Conservation (phyloP, 2,113 vertebrate genomes). For the Thamnaconus septentrionalis region DNA sequence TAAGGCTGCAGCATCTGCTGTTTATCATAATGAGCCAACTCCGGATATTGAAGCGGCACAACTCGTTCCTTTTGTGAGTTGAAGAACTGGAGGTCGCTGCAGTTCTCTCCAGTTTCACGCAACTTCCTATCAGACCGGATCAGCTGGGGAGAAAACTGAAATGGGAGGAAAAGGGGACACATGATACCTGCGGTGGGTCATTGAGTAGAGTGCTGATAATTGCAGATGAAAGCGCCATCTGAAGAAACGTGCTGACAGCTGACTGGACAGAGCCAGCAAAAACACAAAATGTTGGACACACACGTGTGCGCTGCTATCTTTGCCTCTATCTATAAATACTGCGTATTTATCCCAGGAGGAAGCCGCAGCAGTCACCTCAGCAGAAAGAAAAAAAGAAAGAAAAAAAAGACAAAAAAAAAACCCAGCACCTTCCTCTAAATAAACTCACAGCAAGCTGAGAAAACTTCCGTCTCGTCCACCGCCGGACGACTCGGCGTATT, state of each 20-base stretch:
- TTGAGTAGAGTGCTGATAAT: not conserved
- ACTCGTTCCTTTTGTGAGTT: too few relatives aligned
- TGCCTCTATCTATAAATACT: constrained; percentile 25
- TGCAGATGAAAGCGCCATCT: constrained; percentile 1
- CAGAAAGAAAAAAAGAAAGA: too few relatives aligned
- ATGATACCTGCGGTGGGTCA: not conserved
- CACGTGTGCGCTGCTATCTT: constrained; percentile 7
- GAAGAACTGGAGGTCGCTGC: too few relatives aligned
- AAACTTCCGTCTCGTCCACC: constrained; percentile 49
- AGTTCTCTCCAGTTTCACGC: too few relatives aligned
- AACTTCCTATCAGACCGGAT: too few relatives aligned
- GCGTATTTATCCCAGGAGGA: constrained; percentile 8
- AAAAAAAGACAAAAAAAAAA: constrained; percentile 15
- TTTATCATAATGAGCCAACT: too few relatives aligned
- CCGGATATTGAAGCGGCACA: too few relatives aligned
- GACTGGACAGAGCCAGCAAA: not conserved
- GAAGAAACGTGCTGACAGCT: constrained; percentile 23
- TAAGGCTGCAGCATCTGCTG: too few relatives aligned
- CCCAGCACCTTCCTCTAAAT: constrained; percentile 56
- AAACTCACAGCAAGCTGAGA: constrained; percentile 53
- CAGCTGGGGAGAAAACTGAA: not conserved
- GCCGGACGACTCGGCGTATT: constrained; percentile 44
- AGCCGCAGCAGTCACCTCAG: constrained; percentile 14
- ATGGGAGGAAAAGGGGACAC: not conserved
- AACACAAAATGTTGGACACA: not conserved